Base-by-base conservation (phyloP, 1,140 invertebrate species). In the Cydia splendana region DNA sequence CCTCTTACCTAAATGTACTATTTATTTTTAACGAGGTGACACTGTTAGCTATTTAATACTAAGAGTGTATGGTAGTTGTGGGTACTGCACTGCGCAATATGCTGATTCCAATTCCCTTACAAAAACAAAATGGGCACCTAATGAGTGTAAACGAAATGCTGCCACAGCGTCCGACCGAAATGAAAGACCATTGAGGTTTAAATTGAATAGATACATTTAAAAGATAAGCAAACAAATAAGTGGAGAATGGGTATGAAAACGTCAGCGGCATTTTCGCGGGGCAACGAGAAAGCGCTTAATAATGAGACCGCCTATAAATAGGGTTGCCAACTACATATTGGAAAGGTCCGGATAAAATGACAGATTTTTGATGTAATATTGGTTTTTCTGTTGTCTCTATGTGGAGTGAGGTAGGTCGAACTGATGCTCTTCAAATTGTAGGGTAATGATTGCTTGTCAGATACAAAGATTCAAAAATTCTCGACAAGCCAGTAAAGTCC, bases 191-290 rank as follows among this genome's bases (percentile, higher is more conserved):
- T 71, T 38, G 67, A 34, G 30, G 30, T 38, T 18, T 42, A 71
- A 71, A 71, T 71, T 71, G 67, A 38, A 71, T 38, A 71, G 67
- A 71, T 71, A 71, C 67, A 71, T 71, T 71, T 71, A 71, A 71
- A 71, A 71, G 67, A 71, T 71, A 71, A 71, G 67, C 67, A 71
- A 71, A 71, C 67, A 71, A 71, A 71, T 71, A 71, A 71, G 67
- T 15, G 34, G 67, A 42, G 67, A 71, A 42, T 45, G 34, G 67
- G 67, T n/a, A 71, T 69, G 65, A 38, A 67, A 69, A 69, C 67
- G 67, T 71, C 67, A 71, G 67, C 67, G 18, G 34, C 30, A 18
- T 71, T 71, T 67, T 71, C 67, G 67, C 67, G 67, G n/a, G 20
- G 67, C 67, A 18, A 38, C 38, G 34, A 71, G 34, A 71, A 71